Evolutionary conservation across 2,113 vertebrate genomes (phyloP).

Genomic region (Macrotis lagotis): DNA sequence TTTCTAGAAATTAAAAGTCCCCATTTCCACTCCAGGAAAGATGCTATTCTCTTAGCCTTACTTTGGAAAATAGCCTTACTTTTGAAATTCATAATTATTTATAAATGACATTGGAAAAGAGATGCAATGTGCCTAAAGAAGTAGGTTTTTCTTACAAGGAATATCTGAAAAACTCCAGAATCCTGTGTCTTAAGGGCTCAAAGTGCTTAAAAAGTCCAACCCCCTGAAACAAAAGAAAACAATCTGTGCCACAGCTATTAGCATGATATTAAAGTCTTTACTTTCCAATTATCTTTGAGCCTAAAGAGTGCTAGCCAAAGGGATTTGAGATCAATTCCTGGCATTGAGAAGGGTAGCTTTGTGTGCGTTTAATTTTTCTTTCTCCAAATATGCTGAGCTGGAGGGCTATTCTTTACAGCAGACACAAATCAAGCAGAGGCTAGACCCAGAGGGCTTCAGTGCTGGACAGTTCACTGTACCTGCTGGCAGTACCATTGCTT

Average conservation of each 20-base stretch:
- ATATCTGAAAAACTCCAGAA: background rate
- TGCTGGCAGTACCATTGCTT: background rate
- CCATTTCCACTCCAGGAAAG: background rate
- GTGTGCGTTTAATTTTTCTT: background rate
- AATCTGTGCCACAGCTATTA: background rate
- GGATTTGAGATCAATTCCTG: fast-evolving
- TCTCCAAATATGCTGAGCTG: fast-evolving
- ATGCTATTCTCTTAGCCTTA: background rate
- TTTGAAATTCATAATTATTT: background rate
- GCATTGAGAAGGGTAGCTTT: background rate
- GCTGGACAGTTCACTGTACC: background rate
- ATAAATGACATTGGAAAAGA: background rate
- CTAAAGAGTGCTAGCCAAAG: background rate
- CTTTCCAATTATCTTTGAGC: constrained; percentile 29
- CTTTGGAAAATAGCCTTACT: background rate
- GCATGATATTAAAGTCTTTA: background rate
- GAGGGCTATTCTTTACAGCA: background rate
- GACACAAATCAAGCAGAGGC: background rate
- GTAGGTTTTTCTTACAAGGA: background rate
- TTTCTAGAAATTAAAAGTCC: background rate
- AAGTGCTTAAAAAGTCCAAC: background rate
- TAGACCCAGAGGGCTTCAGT: background rate
- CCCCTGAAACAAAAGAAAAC: background rate
- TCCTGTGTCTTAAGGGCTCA: background rate
- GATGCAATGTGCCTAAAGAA: constrained; percentile 1